phyloP scores from a whole-genome alignment of 2,888 invertebrate species.

The Metacarcinus magister region DNA sequence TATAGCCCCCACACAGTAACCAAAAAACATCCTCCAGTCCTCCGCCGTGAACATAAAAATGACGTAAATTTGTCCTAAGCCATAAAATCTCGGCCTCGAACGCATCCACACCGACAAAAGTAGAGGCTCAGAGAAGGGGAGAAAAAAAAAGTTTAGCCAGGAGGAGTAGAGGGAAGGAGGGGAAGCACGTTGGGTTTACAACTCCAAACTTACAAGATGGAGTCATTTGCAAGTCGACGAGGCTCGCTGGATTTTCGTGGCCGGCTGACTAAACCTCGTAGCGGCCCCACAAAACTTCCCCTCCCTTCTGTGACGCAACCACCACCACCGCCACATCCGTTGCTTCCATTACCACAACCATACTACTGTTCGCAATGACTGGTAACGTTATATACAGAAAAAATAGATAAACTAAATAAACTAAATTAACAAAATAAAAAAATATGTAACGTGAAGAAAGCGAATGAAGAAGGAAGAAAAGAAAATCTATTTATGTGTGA shows the following conservation, averaged over 20 bases:
- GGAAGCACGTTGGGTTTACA: constrained; percentile 21
- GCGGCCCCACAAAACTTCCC: neutral
- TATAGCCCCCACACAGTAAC: neutral
- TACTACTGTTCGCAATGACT: neutral
- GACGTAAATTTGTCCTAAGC: neutral
- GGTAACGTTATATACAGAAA: neutral
- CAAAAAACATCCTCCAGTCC: neutral
- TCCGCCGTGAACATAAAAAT: neutral
- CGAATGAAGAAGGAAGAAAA: neutral
- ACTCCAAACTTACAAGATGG: constrained; percentile 26
- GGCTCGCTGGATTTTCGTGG: constrained; percentile 21
- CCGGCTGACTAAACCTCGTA: neutral
- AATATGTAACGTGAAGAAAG: neutral
- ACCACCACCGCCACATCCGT: neutral
- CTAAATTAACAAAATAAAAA: neutral
- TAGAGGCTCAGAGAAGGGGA: neutral
- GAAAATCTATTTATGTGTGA: neutral
- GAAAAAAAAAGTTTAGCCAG: neutral
- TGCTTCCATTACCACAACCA: neutral
- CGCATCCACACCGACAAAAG: neutral
- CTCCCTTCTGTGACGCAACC: neutral
- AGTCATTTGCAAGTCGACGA: constrained; percentile 36
- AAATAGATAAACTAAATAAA: neutral
- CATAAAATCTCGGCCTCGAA: constrained; percentile 15
- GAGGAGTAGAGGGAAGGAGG: neutral